phyloP scores from a whole-genome alignment of 2,113 vertebrate species.

The Hippopotamus amphibius region DNA sequence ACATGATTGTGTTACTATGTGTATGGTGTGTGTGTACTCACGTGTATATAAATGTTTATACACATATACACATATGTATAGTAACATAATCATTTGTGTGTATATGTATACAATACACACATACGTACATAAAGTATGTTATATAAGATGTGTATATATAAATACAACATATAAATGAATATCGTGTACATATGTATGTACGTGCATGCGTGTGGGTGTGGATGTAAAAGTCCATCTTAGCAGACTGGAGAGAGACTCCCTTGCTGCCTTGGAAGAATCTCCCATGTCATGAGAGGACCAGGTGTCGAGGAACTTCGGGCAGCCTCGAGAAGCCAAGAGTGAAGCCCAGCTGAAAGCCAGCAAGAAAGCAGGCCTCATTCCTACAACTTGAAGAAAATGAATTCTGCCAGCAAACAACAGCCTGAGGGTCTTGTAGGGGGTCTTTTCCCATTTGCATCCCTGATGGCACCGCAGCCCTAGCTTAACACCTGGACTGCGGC shows the following conservation, averaged over 20 bases:
- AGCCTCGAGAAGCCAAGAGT: background rate
- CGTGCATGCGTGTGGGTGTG: background rate
- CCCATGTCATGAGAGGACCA: background rate
- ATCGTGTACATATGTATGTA: background rate
- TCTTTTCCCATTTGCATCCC: background rate
- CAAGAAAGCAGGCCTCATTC: background rate
- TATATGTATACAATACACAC: background rate
- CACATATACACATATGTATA: background rate
- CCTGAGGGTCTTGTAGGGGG: background rate
- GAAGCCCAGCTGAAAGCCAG: background rate
- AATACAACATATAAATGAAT: background rate
- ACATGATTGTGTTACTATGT: background rate
- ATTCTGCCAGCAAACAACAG: background rate
- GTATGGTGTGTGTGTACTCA: background rate
- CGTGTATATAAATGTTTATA: background rate
- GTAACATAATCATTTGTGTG: background rate
- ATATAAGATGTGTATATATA: background rate
- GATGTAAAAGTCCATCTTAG: background rate
- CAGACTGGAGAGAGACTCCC: background rate
- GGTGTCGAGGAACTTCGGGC: background rate
- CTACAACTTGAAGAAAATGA: background rate
- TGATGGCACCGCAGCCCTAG: background rate
- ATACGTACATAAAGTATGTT: background rate
- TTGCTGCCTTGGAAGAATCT: background rate
- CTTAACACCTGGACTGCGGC: background rate